Conservation (phyloP, 1,140 invertebrate genomes). For the Pseudomyrmex flavicornis region DNA sequence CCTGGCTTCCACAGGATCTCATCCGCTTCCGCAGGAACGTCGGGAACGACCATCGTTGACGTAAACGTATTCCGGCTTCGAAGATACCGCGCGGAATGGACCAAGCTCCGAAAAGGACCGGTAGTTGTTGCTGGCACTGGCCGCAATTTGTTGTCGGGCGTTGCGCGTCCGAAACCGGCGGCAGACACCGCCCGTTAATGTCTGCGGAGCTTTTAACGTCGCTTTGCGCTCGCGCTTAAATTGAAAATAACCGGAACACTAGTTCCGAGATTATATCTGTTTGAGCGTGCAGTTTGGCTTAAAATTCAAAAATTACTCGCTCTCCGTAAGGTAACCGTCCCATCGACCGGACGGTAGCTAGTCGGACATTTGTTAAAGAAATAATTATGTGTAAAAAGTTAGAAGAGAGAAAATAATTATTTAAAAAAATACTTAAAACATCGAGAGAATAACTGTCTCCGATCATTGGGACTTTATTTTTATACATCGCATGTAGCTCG, state of each 20-base stretch:
- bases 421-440: no score
- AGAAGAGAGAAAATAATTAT: no score
- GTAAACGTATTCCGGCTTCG: conserved; percentile 55
- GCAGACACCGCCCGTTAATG: neutral
- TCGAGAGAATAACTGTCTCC: no score
- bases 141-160: conserved; percentile 12
- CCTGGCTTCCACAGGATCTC: conserved; percentile 57
- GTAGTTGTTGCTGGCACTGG: conserved; percentile 12
- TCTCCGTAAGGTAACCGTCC: no score
- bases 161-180: neutral
- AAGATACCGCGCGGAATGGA: conserved; percentile 47
- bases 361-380: no score
- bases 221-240: neutral
- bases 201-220: conserved; percentile 64
- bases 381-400: no score
- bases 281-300: no score
- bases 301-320: no score
- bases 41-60: conserved; percentile 53
- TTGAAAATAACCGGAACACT: no score
- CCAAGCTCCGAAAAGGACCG: conserved; percentile 24
- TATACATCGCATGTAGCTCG: neutral
- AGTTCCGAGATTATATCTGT: no score
- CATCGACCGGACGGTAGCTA: no score
- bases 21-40: conserved; percentile 58
- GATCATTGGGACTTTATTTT: no score